Evolutionary conservation across 2,888 invertebrate species (phyloP).

Genomic region (Synergus japonicus): DNA sequence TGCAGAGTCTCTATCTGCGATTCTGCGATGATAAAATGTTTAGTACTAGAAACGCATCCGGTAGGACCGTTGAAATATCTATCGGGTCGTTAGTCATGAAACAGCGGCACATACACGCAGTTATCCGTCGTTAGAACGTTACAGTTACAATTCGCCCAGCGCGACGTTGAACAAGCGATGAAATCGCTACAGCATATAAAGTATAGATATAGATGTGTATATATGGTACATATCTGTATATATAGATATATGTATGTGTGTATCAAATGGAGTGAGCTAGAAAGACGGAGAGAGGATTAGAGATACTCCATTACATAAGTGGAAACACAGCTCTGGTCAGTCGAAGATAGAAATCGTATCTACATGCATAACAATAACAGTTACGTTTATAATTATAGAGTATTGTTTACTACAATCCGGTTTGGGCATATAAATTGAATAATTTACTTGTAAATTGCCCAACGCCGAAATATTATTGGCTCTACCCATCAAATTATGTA

Average conservation of each 20-base stretch:
- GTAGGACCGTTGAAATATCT: not conserved
- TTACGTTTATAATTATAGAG: too few species aligned
- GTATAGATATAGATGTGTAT: too few species aligned
- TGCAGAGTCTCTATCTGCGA: not conserved
- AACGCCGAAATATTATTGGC: too few species aligned
- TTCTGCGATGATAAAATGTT: not conserved
- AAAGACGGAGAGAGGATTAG: not conserved
- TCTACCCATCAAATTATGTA: too few species aligned
- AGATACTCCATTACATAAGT: not conserved
- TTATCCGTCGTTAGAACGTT: not conserved
- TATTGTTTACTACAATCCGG: not conserved
- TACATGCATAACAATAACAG: not conserved
- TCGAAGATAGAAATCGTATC: not conserved
- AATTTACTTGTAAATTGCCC: not conserved
- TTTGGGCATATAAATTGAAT: not conserved
- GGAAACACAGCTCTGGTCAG: not conserved
- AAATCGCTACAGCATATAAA: not conserved
- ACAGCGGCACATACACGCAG: not conserved
- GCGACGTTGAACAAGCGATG: not conserved
- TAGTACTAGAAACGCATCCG: constrained; percentile 1
- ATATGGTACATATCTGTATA: too few species aligned
- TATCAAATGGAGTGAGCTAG: not conserved
- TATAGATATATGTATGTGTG: not conserved
- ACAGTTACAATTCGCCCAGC: not conserved
- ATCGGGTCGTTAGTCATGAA: constrained; percentile 17